Evolutionary conservation across 2,888 invertebrate species (phyloP).

Genomic region (Campoplex capitator): DNA sequence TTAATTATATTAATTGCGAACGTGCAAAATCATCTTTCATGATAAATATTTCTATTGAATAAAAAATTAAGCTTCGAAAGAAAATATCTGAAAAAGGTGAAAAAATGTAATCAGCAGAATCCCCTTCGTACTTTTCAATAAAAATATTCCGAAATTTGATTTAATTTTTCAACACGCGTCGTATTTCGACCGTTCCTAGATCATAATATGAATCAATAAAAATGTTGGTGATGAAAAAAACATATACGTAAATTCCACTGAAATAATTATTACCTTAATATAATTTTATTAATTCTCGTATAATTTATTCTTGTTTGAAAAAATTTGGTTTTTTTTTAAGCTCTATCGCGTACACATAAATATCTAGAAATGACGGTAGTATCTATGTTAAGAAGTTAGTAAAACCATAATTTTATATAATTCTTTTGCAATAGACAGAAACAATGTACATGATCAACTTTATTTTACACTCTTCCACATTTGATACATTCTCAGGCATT

Average conservation of each 20-base stretch:
- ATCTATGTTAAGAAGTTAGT: conserved; percentile 14
- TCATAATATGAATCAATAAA: no score
- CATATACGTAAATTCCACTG: background rate
- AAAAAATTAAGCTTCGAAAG: no score
- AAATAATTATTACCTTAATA: background rate
- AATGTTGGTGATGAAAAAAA: no score
- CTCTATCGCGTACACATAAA: background rate
- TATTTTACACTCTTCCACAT: conserved; percentile 57
- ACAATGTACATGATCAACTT: conserved; percentile 47
- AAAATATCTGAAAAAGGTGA: no score
- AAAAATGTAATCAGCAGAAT: no score
- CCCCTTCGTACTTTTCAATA: no score
- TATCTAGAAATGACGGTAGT: conserved; percentile 38
- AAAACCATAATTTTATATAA: background rate
- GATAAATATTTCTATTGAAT: no score
- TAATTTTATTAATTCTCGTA: background rate
- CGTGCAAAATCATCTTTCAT: no score
- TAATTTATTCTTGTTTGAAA: background rate
- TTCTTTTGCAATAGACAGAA: background rate
- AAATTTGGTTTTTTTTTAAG: background rate
- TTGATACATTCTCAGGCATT: conserved; percentile 15
- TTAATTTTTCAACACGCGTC: no score
- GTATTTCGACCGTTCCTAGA: no score
- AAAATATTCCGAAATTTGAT: no score
- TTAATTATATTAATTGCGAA: no score